Evolutionary conservation across 2,888 invertebrate species (phyloP).

Genomic region (Meteorus cinctellus): DNA sequence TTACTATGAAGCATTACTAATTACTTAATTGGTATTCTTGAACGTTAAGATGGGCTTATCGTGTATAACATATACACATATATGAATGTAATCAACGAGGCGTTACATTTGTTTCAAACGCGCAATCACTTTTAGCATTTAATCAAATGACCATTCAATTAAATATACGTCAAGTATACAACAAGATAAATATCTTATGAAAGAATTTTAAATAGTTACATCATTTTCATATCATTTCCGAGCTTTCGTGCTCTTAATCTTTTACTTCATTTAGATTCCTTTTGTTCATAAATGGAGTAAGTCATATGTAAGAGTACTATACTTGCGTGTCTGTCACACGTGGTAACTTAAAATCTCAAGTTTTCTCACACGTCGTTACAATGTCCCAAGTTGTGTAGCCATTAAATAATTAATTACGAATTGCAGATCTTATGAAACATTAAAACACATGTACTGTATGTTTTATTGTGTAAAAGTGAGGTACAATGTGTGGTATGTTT

Average conservation of each 20-base stretch:
- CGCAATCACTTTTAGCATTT: neutral
- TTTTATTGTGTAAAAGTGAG: neutral
- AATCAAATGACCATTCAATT: conserved; percentile 1
- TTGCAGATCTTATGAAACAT: conserved; percentile 21
- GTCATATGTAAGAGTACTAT: neutral
- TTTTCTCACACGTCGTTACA: conserved; percentile 21
- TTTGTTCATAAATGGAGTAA: neutral
- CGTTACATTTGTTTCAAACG: conserved; percentile 8
- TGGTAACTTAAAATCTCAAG: conserved; percentile 27
- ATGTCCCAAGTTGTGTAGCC: neutral
- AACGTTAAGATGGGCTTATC: conserved; percentile 1
- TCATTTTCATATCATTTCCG: too few relatives aligned
- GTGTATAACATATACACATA: conserved; percentile 3
- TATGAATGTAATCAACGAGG: conserved; percentile 8
- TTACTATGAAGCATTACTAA: conserved; percentile 18
- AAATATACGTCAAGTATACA: neutral
- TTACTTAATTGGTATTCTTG: conserved; percentile 13
- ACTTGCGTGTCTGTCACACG: conserved; percentile 6
- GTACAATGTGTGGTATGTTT: neutral
- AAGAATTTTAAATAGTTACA: too few relatives aligned
- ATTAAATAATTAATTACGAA: conserved; percentile 35
- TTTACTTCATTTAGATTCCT: neutral
- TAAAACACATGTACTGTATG: neutral
- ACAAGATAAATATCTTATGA: too few relatives aligned
- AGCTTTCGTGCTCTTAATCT: neutral